Conservation (phyloP, 2,113 vertebrate species). For the Muscicapa adusta region DNA sequence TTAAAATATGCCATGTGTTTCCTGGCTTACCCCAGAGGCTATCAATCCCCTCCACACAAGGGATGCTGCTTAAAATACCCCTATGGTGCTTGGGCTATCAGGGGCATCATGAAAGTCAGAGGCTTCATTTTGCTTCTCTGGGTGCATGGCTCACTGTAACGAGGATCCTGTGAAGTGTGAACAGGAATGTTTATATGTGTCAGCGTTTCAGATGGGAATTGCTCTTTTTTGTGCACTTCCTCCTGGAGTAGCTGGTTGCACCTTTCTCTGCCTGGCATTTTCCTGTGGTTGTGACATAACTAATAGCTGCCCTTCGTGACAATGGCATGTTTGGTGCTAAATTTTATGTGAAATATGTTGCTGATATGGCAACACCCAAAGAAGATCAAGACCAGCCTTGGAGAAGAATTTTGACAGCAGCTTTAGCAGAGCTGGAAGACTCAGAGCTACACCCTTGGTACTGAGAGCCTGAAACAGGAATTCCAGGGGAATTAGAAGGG, state of each 20-base stretch:
- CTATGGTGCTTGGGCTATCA: neutral
- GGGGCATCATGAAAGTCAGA: conserved; percentile 54
- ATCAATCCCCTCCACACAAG: neutral
- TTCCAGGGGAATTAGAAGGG: neutral
- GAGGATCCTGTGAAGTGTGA: neutral
- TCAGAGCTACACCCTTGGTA: neutral
- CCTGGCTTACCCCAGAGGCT: neutral
- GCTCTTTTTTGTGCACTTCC: neutral
- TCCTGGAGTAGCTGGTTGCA: neutral
- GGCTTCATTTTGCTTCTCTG: conserved; percentile 25
- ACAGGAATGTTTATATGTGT: neutral
- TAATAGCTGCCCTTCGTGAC: neutral
- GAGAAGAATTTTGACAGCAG: neutral
- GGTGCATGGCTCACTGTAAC: neutral
- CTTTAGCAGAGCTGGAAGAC: neutral
- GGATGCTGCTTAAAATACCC: conserved; percentile 38
- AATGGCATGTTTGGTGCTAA: neutral
- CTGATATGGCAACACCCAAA: neutral
- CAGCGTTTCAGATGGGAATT: neutral
- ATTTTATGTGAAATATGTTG: neutral
- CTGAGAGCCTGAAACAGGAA: neutral
- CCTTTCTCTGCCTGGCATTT: neutral
- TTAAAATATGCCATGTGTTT: conserved; percentile 10
- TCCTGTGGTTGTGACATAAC: neutral
- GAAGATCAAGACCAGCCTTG: neutral